A percentile compares a stretch with the other conserved stretches of the same genome.
Conservation (phyloP, 2,113 vertebrate species). For the Pitta sordida region DNA sequence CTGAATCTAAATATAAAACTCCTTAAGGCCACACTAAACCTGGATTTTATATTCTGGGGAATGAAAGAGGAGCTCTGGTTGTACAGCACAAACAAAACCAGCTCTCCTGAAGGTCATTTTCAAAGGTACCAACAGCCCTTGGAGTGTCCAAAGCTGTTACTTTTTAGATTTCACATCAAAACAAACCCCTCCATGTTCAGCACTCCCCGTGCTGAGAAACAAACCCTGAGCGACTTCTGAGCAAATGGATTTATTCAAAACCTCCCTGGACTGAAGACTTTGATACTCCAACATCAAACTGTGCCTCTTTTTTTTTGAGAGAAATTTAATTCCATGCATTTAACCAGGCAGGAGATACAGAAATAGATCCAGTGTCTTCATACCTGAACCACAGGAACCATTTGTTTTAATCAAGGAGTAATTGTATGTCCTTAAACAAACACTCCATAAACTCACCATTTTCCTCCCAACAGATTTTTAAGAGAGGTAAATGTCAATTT, state of each 20-base stretch:
- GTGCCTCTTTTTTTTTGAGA: not conserved
- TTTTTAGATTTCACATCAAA: not conserved
- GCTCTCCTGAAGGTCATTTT: not conserved
- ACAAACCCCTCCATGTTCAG: not conserved
- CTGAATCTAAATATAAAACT: not conserved
- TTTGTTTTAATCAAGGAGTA: not conserved
- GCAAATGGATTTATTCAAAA: not conserved
- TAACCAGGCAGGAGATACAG: not conserved
- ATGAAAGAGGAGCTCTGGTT: not conserved
- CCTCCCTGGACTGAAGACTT: not conserved
- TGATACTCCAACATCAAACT: not conserved
- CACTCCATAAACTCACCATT: slow-evolving; percentile 1
- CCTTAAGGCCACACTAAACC: not conserved
- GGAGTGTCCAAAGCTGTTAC: not conserved
- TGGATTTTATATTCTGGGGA: not conserved
- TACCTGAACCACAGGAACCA: not conserved
- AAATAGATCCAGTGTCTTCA: not conserved
- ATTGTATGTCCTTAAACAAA: not conserved
- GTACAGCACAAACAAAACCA: not conserved
- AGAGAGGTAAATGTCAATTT: not conserved
- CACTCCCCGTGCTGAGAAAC: not conserved
- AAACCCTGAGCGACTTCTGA: not conserved
- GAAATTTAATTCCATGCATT: not conserved
- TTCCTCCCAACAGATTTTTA: slow-evolving; percentile 57
- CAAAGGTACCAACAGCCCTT: not conserved